A percentile compares a stretch with the other conserved stretches of the same genome.
Conservation (phyloP, 2,113 vertebrate genomes). For the Rhynchomys soricoides region DNA sequence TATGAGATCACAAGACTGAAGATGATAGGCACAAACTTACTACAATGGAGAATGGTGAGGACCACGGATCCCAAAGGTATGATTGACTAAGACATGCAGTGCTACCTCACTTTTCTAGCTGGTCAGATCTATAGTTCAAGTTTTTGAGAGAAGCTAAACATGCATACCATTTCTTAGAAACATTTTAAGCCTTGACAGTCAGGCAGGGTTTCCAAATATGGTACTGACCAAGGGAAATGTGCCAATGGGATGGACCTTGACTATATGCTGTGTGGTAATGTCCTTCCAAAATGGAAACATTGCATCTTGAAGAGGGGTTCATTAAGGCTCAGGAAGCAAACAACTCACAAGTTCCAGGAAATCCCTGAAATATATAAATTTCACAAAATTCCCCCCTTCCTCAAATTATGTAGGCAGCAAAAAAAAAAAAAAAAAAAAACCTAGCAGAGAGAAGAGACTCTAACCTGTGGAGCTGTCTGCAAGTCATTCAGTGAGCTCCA, state of each 20-base stretch:
- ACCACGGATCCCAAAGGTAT: neutral
- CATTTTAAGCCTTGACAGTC: neutral
- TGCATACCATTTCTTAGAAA: slow-evolving; percentile 1
- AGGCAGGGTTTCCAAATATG: slow-evolving; percentile 23
- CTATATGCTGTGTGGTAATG: neutral
- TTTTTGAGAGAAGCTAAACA: neutral
- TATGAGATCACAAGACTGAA: neutral
- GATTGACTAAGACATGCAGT: neutral
- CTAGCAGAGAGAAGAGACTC: neutral
- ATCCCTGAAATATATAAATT: neutral
- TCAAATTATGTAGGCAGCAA: neutral
- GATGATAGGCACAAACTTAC: neutral
- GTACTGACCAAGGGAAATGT: slow-evolving; percentile 21
- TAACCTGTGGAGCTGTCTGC: neutral
- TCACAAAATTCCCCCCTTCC: neutral
- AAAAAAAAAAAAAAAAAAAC: too few species aligned
- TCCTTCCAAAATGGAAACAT: neutral
- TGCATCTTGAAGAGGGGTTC: neutral
- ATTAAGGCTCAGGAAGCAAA: neutral
- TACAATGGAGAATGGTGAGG: neutral
- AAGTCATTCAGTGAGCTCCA: neutral
- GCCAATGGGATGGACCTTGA: neutral
- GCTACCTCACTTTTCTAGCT: neutral
- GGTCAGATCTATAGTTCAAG: neutral
- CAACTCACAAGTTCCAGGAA: neutral